A percentile compares a stretch with the other conserved stretches of the same genome.
These are phyloP conservation scores for Lasioglossum marginatum DNA, from an alignment of 2,888 invertebrate genomes.

Conservation along the genomic window DNA sequence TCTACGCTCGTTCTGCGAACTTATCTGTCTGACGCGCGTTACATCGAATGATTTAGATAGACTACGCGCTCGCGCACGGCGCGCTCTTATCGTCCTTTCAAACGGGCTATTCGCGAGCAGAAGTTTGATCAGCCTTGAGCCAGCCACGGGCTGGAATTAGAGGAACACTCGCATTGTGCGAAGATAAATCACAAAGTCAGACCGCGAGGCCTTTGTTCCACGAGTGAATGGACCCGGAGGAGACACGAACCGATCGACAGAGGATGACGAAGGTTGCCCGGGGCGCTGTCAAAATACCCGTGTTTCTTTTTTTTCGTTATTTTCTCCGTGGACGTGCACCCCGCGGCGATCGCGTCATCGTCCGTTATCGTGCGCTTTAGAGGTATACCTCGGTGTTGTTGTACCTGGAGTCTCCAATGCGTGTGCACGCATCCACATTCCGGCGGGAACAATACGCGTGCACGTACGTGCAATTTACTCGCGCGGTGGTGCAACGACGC, in stretches of 20 bases:
- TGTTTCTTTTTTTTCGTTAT: constrained; percentile 58
- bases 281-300: constrained; percentile 79
- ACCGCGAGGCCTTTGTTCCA: constrained; percentile 58
- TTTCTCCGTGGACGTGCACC: constrained; percentile 56
- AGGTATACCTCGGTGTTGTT: constrained; percentile 29
- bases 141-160: constrained; percentile 3
- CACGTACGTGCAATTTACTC: constrained; percentile 48
- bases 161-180: constrained; percentile 12
- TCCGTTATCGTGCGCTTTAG: constrained; percentile 67
- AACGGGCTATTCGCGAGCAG: constrained; percentile 11
- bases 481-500: constrained; percentile 23
- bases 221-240: constrained; percentile 42
- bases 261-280: constrained; percentile 77
- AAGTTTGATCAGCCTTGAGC: constrained; percentile 26
- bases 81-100: neutral
- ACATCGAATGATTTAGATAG: constrained; percentile 54
- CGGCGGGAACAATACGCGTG: constrained; percentile 36
- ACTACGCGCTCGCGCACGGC: constrained; percentile 1
- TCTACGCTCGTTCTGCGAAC: constrained; percentile 47
- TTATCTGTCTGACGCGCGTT: constrained; percentile 51
- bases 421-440: neutral
- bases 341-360: constrained; percentile 75
- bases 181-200: constrained; percentile 50
- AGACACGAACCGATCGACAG: constrained; percentile 64
- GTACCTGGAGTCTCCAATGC: neutral